These are phyloP conservation scores for Drosophila sp. DNA, from an alignment of 1,140 invertebrate species.

Conservation along the genomic window DNA sequence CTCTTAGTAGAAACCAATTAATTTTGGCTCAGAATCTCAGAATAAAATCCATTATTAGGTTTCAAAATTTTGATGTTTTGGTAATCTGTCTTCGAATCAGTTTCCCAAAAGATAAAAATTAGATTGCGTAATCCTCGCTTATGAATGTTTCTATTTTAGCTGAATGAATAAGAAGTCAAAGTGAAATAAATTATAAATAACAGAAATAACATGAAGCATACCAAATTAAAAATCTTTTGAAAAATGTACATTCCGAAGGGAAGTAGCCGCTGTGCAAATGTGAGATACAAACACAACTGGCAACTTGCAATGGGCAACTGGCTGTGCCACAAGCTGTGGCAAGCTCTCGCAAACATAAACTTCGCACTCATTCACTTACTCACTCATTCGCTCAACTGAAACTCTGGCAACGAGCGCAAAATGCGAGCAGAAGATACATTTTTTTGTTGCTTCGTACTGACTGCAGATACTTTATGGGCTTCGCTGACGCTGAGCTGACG, in stretches of 20 bases:
- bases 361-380: slow-evolving; percentile 60
- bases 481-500: slow-evolving; percentile 37
- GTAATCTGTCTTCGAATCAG: too few relatives aligned
- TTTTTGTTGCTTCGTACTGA: slow-evolving; percentile 39
- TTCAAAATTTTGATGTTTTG: too few relatives aligned
- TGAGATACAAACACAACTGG: slow-evolving; percentile 32
- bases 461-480: slow-evolving; percentile 80
- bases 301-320: slow-evolving; percentile 24
- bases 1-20: too few relatives aligned
- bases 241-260: slow-evolving; percentile 11
- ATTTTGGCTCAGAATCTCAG: too few relatives aligned
- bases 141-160: not conserved
- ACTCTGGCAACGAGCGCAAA: slow-evolving; percentile 41
- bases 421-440: slow-evolving; percentile 70
- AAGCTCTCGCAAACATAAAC: slow-evolving; percentile 46
- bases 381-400: slow-evolving; percentile 40
- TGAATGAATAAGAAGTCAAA: not conserved
- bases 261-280: slow-evolving; percentile 37
- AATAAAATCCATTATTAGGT: too few relatives aligned
- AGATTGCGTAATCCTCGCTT: too few relatives aligned
- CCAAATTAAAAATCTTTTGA: slow-evolving; percentile 6
- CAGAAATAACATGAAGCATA: not conserved
- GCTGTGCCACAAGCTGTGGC: slow-evolving; percentile 41
- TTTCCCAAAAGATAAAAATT: too few relatives aligned
- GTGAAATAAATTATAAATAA: not conserved